These are phyloP conservation scores for Conus betulinus DNA, from an alignment of 1,140 invertebrate genomes.

Conservation along the genomic window DNA sequence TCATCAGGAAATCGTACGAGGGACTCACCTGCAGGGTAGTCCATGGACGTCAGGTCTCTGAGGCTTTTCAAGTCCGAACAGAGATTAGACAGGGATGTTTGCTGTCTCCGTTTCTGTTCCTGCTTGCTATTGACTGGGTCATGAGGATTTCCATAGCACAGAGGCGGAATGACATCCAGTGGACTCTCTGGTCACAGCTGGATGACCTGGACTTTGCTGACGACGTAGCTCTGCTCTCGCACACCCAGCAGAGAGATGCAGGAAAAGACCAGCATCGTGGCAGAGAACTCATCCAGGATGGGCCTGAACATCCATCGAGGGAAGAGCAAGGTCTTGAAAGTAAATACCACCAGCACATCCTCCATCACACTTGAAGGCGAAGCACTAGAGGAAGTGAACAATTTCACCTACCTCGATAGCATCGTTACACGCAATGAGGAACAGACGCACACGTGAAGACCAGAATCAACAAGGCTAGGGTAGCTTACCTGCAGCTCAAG, in stretches of 20 bases:
- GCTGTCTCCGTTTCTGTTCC: neutral
- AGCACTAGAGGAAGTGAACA: slow-evolving; percentile 5
- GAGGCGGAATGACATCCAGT: slow-evolving; percentile 8
- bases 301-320: slow-evolving; percentile 38
- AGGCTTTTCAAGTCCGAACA: neutral
- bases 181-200: slow-evolving; percentile 6
- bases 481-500: slow-evolving; percentile 2
- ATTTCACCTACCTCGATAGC: slow-evolving; percentile 20
- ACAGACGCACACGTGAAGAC: neutral
- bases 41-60: neutral
- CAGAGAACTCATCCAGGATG: slow-evolving; percentile 14
- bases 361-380: slow-evolving; percentile 24
- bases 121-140: neutral
- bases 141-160: neutral
- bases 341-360: slow-evolving; percentile 19
- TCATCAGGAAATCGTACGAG: neutral
- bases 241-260: slow-evolving; percentile 36
- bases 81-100: slow-evolving; percentile 7
- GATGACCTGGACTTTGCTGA: slow-evolving; percentile 46
- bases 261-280: slow-evolving; percentile 29
- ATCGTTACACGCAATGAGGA: slow-evolving; percentile 3
- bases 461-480: neutral
- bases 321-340: slow-evolving; percentile 45
- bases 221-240: slow-evolving; percentile 41
- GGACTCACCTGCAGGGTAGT: slow-evolving; percentile 3